These are phyloP conservation scores for Crotophaga sulcirostris DNA, from an alignment of 2,113 vertebrate genomes.

Conservation along the genomic window DNA sequence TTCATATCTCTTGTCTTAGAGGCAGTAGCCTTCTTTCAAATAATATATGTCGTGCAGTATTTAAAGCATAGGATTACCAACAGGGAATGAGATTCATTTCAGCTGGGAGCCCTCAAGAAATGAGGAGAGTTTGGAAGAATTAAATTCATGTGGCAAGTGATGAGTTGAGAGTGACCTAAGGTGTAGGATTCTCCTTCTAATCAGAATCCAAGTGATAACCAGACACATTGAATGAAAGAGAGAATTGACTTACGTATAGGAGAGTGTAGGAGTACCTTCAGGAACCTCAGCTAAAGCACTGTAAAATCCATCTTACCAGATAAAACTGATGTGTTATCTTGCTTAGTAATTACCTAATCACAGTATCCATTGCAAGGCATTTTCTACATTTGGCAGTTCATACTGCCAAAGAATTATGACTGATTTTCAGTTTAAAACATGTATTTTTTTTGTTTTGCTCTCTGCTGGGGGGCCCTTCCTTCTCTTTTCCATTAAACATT, in stretches of 20 bases:
- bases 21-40: background rate
- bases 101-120: background rate
- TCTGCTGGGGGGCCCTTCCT: background rate
- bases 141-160: background rate
- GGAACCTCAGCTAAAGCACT: background rate
- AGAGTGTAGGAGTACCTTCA: background rate
- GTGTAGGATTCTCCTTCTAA: background rate
- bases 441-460: background rate
- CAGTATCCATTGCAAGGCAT: background rate
- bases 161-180: background rate
- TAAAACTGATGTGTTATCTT: background rate
- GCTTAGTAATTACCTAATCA: background rate
- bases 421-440: background rate
- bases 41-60: background rate
- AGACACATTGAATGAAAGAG: background rate
- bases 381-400: background rate
- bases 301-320: background rate
- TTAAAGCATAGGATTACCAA: background rate
- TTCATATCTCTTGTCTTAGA: background rate
- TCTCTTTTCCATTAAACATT: background rate
- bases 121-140: background rate
- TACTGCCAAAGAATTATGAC: background rate
- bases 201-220: background rate
- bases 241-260: background rate
- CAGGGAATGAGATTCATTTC: background rate